phyloP scores from a whole-genome alignment of 64 coral and sea anemone genomes.

The Pocillopora damicornis region DNA sequence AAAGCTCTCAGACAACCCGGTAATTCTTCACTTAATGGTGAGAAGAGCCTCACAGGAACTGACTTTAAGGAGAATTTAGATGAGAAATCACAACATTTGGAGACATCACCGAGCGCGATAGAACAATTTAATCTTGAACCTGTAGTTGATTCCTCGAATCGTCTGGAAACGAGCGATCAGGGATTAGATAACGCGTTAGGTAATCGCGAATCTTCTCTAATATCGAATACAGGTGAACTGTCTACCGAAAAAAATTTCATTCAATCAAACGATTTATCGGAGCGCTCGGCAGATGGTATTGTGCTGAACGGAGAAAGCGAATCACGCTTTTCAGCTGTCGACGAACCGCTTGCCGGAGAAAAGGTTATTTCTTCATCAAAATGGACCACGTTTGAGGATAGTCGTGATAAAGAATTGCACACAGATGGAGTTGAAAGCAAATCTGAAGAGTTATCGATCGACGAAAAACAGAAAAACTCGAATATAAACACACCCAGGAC shows the following conservation, averaged over 20 bases:
- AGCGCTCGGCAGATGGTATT: not conserved
- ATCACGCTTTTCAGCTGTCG: not conserved
- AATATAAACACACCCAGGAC: conserved; percentile 15
- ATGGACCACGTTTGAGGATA: conserved; percentile 27
- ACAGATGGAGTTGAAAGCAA: not conserved
- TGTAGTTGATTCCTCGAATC: not conserved
- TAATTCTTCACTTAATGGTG: conserved; percentile 2
- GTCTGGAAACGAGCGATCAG: not conserved
- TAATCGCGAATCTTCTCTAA: not conserved
- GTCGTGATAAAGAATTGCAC: not conserved
- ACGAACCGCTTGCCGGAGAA: not conserved
- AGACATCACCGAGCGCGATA: not conserved
- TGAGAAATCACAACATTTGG: not conserved
- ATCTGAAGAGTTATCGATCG: not conserved
- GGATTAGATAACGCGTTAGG: not conserved
- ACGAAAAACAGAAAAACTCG: not conserved
- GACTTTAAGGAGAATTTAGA: conserved; percentile 34
- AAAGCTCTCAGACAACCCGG: not conserved
- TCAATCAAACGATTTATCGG: not conserved
- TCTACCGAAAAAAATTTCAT: not conserved
- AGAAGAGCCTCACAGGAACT: conserved; percentile 1
- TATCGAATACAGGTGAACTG: not conserved
- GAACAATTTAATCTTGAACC: not conserved
- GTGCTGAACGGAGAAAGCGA: not conserved
- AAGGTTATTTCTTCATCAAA: not conserved